Evolutionary conservation across 2,797 vertebrate species (phyloP), one percentile per base, ranked within the genome.

Genomic region (Caiman crocodilus): DNA sequence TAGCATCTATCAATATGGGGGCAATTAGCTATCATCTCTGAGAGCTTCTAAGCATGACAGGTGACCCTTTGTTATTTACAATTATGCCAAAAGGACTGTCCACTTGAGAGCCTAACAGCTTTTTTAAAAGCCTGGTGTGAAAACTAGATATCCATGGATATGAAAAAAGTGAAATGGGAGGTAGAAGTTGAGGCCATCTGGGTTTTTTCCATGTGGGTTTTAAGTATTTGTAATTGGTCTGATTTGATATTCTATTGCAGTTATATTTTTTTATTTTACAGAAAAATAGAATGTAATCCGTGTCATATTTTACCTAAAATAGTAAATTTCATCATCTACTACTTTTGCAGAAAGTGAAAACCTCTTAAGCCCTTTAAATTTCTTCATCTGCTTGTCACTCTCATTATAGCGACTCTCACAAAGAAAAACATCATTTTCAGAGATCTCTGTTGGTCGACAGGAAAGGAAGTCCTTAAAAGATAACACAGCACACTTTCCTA

Each of bases 391-490:
- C 90, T 99, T 99, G 97, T 99, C 99, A 0, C 98, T 98, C 85
- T 99, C 99, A 6, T 99, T 99, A 97, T 99, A 99, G 95, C 99
- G 99, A 94, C 99, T 99, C 97, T 99, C 99, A 12, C 99, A 99
- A 84, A 99, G 98, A 30, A 99, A 98, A 94, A 99, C 96, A 7
- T 99, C 98, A 1, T 99, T 99, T 96, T 99, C 99, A 3, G 98
- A 88, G 93, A 98, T 98, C 95, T 98, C 98, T 85, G 98, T 98
- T 90, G 98, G 99, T 92, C 99, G 98, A 95, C 99, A 99, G n/a
- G 99, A 99, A 85, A 99, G 97, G 96, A 99, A 99, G 97, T 99
- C 99, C 97, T 99, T 99, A 97, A 99, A 99, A 5, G 99, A 99
- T 32, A 99, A 98, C 89, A 99, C 99, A 4, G 98, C 96, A 93